These are phyloP conservation scores for Chondrilla cf. caribensis DNA, from an alignment of 37 sponge, comb jelly and placozoan genomes.

Conservation along the genomic window DNA sequence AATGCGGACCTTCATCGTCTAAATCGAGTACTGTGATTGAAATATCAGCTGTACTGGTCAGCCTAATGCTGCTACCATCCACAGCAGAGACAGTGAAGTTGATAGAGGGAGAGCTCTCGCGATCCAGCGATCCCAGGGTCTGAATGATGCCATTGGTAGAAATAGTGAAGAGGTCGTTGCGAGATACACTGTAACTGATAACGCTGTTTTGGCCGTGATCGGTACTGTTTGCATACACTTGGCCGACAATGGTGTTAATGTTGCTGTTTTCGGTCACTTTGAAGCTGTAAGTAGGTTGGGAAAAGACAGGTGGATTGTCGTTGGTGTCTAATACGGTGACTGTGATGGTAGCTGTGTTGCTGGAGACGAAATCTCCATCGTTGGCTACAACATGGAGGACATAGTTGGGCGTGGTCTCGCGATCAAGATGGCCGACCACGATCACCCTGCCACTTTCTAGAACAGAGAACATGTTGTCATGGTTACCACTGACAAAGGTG, in stretches of 20 bases:
- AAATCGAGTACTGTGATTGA: not conserved
- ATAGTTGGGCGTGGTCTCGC: conserved; percentile 32
- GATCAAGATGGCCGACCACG: conserved; percentile 28
- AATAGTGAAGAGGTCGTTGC: not conserved
- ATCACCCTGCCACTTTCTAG: conserved; percentile 33
- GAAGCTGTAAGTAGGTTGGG: conserved; percentile 18
- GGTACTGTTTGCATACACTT: conserved; percentile 37
- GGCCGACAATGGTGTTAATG: not conserved
- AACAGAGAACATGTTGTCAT: conserved; percentile 34
- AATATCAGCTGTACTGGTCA: not conserved
- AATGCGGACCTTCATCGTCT: not conserved
- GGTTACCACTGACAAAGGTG: conserved; percentile 45
- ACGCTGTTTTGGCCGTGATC: not conserved
- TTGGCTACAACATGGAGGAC: conserved; percentile 36
- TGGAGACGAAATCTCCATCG: conserved; percentile 31
- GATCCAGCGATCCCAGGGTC: conserved; percentile 24
- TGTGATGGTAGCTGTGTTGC: conserved; percentile 15
- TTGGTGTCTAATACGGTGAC: conserved; percentile 62
- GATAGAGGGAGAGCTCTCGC: conserved; percentile 33
- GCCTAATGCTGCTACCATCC: not conserved
- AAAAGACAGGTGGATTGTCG: conserved; percentile 54
- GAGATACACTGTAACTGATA: not conserved
- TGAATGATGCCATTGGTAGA: conserved; percentile 35
- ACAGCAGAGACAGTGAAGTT: not conserved
- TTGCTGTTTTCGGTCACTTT: conserved; percentile 22